phyloP scores from a whole-genome alignment of 1,140 invertebrate species.

The Acromyrmex charruanus region DNA sequence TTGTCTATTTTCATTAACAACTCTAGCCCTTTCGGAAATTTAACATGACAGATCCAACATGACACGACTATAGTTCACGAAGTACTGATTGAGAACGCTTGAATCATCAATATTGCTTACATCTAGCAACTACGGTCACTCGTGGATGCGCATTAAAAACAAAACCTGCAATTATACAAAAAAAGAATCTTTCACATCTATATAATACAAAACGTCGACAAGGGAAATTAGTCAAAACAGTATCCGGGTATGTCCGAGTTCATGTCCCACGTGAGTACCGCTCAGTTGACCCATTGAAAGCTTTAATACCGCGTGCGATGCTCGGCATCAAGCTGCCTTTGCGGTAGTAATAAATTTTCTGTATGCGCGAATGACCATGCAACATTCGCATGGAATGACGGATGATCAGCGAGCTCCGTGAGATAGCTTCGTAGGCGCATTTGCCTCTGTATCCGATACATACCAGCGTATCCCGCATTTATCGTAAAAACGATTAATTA shows the following conservation, averaged over 20 bases:
- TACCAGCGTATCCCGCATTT: neutral
- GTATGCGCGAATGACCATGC: neutral
- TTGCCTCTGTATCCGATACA: neutral
- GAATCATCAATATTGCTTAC: neutral
- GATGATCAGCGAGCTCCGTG: neutral
- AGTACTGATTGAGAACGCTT: no score
- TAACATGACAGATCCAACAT: no score
- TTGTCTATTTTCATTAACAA: no score
- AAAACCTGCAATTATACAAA: neutral
- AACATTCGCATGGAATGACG: constrained; percentile 26
- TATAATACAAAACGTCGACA: neutral
- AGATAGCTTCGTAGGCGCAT: neutral
- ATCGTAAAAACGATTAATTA: constrained; percentile 57
- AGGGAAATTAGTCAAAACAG: constrained; percentile 4
- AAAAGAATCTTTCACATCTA: no score
- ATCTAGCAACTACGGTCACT: neutral
- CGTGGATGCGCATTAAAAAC: neutral
- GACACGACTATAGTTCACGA: no score
- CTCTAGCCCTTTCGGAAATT: no score
- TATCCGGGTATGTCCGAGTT: neutral
- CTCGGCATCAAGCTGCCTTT: neutral
- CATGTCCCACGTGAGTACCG: neutral
- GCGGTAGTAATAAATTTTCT: constrained; percentile 11
- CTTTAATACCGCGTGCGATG: constrained; percentile 4
- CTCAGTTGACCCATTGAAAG: neutral